A percentile compares a stretch with the other conserved stretches of the same genome.
These are phyloP conservation scores for Drosophila trapezifrons DNA, from an alignment of 1,140 invertebrate species.

Conservation along the genomic window DNA sequence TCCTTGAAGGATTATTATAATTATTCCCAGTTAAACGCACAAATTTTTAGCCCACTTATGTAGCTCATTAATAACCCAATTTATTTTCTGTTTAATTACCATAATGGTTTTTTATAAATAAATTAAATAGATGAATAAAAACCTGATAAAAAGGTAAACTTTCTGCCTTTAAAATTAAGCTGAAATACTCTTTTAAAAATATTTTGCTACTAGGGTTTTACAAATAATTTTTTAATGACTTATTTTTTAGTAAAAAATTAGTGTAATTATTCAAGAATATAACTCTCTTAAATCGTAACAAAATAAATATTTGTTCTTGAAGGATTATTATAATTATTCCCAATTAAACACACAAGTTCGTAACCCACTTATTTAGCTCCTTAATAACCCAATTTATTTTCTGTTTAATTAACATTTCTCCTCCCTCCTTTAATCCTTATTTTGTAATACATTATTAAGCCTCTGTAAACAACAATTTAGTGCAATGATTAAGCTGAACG, in stretches of 20 bases:
- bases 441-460: neutral
- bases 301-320: neutral
- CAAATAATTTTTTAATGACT: too few species aligned
- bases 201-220: too few species aligned
- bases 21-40: neutral
- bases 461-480: slow-evolving; percentile 4
- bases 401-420: neutral
- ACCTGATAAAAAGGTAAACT: too few species aligned
- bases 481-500: slow-evolving; percentile 6
- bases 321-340: neutral
- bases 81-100: neutral
- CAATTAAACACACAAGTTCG: neutral
- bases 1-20: neutral
- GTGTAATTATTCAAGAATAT: too few species aligned
- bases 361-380: neutral
- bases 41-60: neutral
- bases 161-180: too few species aligned
- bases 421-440: neutral
- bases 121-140: too few species aligned
- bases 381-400: neutral
- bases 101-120: too few species aligned
- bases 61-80: neutral
- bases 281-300: neutral
- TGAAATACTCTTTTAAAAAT: too few species aligned
- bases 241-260: too few species aligned